These are phyloP conservation scores for Phlogophora meticulosa DNA, from an alignment of 2,888 invertebrate species.

Conservation along the genomic window DNA sequence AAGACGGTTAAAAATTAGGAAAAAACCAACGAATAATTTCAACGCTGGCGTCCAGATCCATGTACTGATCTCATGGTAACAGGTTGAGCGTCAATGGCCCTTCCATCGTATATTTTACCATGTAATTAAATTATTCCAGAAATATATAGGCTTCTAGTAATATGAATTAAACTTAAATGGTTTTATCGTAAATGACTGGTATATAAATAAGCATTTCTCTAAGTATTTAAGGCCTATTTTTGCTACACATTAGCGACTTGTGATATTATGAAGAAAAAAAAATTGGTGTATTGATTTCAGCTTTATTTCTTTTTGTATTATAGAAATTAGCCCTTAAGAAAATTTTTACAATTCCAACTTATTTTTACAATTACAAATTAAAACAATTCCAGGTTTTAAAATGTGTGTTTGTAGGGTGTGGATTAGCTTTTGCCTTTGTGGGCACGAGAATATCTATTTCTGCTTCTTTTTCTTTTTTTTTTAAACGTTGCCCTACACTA, in stretches of 20 bases:
- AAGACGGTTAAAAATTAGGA: too few relatives aligned
- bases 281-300: background rate
- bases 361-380: background rate
- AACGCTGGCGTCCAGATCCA: too few relatives aligned
- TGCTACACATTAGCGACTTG: conserved; percentile 41
- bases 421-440: background rate
- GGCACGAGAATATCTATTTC: too few relatives aligned
- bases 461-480: too few relatives aligned
- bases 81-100: too few relatives aligned
- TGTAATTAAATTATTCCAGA: background rate
- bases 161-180: conserved; percentile 17
- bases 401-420: background rate
- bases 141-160: conserved; percentile 7
- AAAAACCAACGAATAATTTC: too few relatives aligned
- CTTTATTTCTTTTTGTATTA: background rate
- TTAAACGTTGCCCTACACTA: too few relatives aligned
- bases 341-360: too few relatives aligned
- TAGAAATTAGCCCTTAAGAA: too few relatives aligned
- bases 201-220: conserved; percentile 40
- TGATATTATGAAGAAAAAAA: conserved; percentile 29
- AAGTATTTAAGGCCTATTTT: conserved; percentile 48
- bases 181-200: conserved; percentile 37
- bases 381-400: background rate
- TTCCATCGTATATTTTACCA: background rate
- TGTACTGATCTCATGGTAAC: too few relatives aligned